phyloP scores from a whole-genome alignment of 2,797 vertebrate genomes.

The Agapornis canus region DNA sequence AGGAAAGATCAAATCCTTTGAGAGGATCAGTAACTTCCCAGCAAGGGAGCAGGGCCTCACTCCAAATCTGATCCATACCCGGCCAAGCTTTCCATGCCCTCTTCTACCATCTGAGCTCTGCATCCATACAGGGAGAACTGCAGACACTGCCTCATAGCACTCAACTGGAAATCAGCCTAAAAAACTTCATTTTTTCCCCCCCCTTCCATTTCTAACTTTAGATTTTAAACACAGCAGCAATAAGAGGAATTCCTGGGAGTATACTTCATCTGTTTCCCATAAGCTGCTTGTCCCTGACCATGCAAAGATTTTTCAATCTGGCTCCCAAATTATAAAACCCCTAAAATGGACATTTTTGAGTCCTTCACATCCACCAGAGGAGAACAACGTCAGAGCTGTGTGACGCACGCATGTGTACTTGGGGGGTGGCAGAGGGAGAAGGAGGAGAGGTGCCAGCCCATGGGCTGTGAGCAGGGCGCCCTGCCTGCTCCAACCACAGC shows the following conservation, averaged over 20 bases:
- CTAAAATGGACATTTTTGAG: slow-evolving; percentile 66
- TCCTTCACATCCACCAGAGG: not conserved
- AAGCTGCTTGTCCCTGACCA: slow-evolving; percentile 49
- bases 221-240: slow-evolving; percentile 63
- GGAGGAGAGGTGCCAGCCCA: not conserved
- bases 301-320: slow-evolving; percentile 7
- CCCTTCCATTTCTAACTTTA: slow-evolving; percentile 31
- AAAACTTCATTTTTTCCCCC: not conserved
- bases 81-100: not conserved
- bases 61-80: not conserved
- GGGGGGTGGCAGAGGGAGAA: not conserved
- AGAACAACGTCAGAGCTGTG: not conserved
- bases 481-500: not conserved
- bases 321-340: slow-evolving; percentile 44
- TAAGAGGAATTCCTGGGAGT: slow-evolving; percentile 57
- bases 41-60: not conserved
- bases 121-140: slow-evolving; percentile 52
- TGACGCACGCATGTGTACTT: not conserved
- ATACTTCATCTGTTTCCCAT: slow-evolving; percentile 65
- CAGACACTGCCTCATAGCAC: not conserved
- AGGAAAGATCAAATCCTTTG: not conserved
- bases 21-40: not conserved
- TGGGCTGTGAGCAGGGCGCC: not conserved
- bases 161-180: slow-evolving; percentile 36
- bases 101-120: not conserved